phyloP scores from a whole-genome alignment of 2,113 vertebrate genomes.

The Nesoenas mayeri region DNA sequence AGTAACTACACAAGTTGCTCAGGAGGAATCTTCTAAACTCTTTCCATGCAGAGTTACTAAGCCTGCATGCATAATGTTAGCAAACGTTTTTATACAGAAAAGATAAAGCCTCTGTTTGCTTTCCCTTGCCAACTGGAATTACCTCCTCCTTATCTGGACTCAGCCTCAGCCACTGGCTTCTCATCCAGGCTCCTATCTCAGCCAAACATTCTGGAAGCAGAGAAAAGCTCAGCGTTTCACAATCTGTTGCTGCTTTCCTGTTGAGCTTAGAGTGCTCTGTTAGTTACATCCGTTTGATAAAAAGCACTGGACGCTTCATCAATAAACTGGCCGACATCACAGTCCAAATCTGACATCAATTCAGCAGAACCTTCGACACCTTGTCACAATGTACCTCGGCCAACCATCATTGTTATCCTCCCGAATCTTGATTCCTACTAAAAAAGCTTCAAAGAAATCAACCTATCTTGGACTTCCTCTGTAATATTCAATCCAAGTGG shows the following conservation, averaged over 20 bases:
- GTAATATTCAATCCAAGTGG: neutral
- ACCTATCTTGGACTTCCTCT: neutral
- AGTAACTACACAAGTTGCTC: neutral
- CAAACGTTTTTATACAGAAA: neutral
- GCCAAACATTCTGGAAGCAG: constrained; percentile 42
- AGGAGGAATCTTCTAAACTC: neutral
- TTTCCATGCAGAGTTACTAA: neutral
- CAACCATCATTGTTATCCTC: neutral
- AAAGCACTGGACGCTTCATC: constrained; percentile 40
- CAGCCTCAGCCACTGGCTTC: constrained; percentile 34
- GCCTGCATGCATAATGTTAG: constrained; percentile 30
- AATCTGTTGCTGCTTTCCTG: constrained; percentile 20
- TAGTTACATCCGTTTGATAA: constrained; percentile 18
- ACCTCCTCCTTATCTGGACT: constrained; percentile 55
- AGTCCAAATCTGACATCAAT: constrained; percentile 8
- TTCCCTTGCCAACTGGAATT: constrained; percentile 59
- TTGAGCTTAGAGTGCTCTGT: neutral
- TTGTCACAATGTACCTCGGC: neutral
- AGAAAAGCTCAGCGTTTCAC: constrained; percentile 34
- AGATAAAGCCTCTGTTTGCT: constrained; percentile 61
- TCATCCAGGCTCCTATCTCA: constrained; percentile 55
- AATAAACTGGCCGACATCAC: neutral
- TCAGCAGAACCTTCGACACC: constrained; percentile 28
- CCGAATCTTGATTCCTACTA: neutral
- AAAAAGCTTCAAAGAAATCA: neutral